Base-by-base conservation (phyloP, 1,140 invertebrate species). In the Drosophila biarmipes region DNA sequence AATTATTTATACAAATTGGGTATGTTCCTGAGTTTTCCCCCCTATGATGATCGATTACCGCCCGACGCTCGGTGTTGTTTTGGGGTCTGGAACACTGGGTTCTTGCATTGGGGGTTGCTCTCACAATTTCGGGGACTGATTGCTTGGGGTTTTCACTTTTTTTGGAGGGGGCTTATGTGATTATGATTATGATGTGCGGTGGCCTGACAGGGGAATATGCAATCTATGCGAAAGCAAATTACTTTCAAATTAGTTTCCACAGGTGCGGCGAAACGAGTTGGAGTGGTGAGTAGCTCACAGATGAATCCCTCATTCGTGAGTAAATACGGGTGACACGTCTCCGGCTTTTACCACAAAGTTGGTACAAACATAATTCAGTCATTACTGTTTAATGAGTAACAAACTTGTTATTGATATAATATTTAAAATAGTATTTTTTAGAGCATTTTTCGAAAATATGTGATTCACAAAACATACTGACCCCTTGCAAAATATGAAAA, bases 1-100 rank as follows among this genome's bases (percentile, higher is more conserved):
- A 80, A 86, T 86, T 87, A 86, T 86, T 86, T 63, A 86, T 81
- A 75, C 82, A 74, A 85, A 74, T 78, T 86, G 45, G 17, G 35
- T 37, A 38, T 66, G 42, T 62, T 45, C 40, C 38, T 29, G 48
- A 62, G 38, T 49, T 46, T 38, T 34, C 15, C 35, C 45, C 46
- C 35, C 14, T 11, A 15, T 34, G 10, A 69, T 69, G 63, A 69
- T 69, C 67, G 63, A 69, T 69, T 69, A 48, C 63, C 46, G 14
- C 6, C 15, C 15, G 31, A 40, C 37, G 34, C 17, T 11, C 14
- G 29, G 14, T 40, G 7, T 53, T 19, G 24, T 35, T 29, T 38
- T 55, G 8, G 0, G 29, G 7, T 54, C 42, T 38, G 40, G 4
- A n/a, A n/a, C 19, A 27, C 8, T 31, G 29, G 7, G 27, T 48